Base-by-base conservation (phyloP, 2,797 vertebrate species). In the Tenualosa ilisha region DNA sequence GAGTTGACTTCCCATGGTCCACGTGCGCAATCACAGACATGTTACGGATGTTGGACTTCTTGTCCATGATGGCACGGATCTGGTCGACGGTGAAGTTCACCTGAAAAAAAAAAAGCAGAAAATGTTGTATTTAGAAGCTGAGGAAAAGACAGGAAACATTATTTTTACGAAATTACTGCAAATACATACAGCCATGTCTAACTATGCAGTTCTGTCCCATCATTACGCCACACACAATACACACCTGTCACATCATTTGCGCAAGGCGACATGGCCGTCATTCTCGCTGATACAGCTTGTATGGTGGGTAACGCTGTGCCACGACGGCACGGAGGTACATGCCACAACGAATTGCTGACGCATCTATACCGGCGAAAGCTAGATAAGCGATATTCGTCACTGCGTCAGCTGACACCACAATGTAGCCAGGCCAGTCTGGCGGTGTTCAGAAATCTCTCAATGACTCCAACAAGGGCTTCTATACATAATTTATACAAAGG, bases 11-110 rank as follows among this genome's bases (percentile, higher is more conserved):
- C 84, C 97, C 97, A 0, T 99, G 97, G 89, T 99, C 98, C 6
- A 99, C 97, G 0, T 99, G 98, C 2, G 97, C 97, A 12, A 99
- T 99, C 93, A 99, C 98, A 0, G 98, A 99, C 98, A 99, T 98
- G 94, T 99, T 99, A 83, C 97, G 95, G 93, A 98, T 99, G 92
- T 98, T 99, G 92, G 97, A 96, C 94, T 98, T 98, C 88, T 98
- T 99, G 97, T 99, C 98, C 98, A 99, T 98, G 95, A 99, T 98
- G 94, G 92, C 90, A 95, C 97, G 96, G 93, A 98, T 98, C 95
- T 99, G 97, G 91, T 99, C 97, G 90, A 98, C 95, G 0, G 97
- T 99, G 92, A 98, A 98, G 95, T 98, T 99, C 95, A 99, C 98
- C 98, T 99, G 63, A 49, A 3, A 11, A 2, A 59, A 22, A 17